Evolutionary conservation across 2,113 vertebrate species (phyloP).

Genomic region (Dasyornis broadbenti): DNA sequence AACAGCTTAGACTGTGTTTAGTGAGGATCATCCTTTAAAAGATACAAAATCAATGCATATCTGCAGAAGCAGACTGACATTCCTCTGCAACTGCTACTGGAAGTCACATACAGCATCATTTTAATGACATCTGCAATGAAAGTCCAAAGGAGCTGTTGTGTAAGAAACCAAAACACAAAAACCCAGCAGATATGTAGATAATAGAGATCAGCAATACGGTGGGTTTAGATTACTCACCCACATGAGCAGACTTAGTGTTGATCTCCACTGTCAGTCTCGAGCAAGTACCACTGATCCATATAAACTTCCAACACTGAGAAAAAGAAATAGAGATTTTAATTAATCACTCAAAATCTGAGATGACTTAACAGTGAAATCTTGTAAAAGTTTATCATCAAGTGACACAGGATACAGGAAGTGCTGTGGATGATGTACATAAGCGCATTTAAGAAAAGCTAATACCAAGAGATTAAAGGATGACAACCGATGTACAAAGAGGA

Average conservation of each 20-base stretch:
- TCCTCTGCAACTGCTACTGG: neutral
- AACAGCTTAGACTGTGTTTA: neutral
- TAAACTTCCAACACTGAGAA: conserved; percentile 17
- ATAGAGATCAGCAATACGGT: neutral
- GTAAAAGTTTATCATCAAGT: neutral
- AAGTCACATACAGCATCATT: neutral
- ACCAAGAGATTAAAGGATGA: neutral
- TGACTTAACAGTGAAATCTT: neutral
- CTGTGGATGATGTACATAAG: neutral
- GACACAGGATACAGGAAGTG: neutral
- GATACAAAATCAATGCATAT: neutral
- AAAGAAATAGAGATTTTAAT: neutral
- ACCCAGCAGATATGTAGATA: neutral
- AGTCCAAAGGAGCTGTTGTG: neutral
- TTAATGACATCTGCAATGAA: neutral
- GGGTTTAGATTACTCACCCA: conserved; percentile 35
- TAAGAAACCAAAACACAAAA: neutral
- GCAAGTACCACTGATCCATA: conserved; percentile 17
- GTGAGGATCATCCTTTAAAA: neutral
- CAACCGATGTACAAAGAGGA: neutral
- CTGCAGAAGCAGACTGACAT: neutral
- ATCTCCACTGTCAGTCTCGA: neutral
- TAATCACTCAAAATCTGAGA: neutral
- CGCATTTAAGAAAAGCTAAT: neutral
- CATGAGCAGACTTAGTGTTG: neutral